Conservation (phyloP, 2,113 vertebrate genomes). For the Myocastor coypus region DNA sequence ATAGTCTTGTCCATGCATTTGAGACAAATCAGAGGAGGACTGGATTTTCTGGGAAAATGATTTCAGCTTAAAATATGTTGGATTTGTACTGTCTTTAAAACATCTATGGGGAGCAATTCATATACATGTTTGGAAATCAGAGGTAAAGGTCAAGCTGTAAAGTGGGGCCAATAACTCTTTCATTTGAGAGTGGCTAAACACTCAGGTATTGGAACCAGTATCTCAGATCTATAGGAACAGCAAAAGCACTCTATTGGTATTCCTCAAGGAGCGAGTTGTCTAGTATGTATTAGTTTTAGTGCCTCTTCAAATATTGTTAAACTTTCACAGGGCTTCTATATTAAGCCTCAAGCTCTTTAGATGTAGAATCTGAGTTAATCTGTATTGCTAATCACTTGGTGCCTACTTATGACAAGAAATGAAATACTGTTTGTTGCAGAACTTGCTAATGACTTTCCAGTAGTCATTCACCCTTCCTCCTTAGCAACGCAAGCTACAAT, state of each 20-base stretch:
- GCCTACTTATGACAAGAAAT: background rate
- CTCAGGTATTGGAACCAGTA: background rate
- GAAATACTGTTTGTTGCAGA: background rate
- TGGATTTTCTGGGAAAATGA: background rate
- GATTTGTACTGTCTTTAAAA: background rate
- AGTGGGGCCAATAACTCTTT: background rate
- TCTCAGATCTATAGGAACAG: background rate
- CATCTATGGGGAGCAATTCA: background rate
- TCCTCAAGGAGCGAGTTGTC: slow-evolving; percentile 4
- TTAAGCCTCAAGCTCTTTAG: slow-evolving; percentile 30
- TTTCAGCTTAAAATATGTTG: background rate
- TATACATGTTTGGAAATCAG: background rate
- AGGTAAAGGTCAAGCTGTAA: slow-evolving; percentile 7
- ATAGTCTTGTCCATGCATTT: background rate
- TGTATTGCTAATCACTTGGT: background rate
- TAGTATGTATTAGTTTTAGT: slow-evolving; percentile 54
- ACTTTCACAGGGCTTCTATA: background rate
- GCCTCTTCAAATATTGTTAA: background rate
- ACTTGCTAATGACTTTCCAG: background rate
- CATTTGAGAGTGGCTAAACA: background rate
- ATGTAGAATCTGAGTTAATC: background rate
- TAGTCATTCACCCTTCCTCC: background rate
- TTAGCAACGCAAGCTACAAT: background rate
- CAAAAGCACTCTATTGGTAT: background rate
- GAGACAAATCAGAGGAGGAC: background rate